Base-by-base conservation (phyloP, 2,888 invertebrate genomes). In the Tetragonisca angustula region DNA sequence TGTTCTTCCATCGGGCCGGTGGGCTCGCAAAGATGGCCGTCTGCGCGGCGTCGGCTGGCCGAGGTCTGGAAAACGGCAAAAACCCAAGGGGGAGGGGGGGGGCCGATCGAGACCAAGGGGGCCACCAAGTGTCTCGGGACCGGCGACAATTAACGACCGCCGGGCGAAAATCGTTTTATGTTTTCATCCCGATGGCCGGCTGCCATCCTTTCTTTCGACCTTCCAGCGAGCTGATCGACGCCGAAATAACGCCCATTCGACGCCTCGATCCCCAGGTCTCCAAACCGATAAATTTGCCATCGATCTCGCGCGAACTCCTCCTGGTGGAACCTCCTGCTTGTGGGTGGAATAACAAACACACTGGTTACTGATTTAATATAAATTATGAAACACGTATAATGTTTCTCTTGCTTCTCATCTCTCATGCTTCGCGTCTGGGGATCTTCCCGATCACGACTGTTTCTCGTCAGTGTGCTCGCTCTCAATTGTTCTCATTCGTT, bases 11-110 rank as follows among this genome's bases (percentile, higher is more conserved):
- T 83, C 54, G 74, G 76, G 75, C 68, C 87, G 87, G 83, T 73
- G 85, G 91, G 90, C 90, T 91, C 91, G 87, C 89, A 92, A 93
- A 93, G 92, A 93, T 93, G 93, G 93, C 93, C 90, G 92, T 82
- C 85, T 24, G 21, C 79, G 65, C 11, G 67, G 56, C 83, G 71
- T n/a, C 76, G 83, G 50, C 74, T 54, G 72, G 70, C 82, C 83
- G 77, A 80, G 72, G 9, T 69, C 68, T 80, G 83, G 82, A 88
- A 87, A 88, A 87, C 81, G 83, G 70, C 86, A 87, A 88, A 88
- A 89, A 88, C 78, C 72, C 67, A n/a, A n/a, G n/a, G n/a, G n/a
- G n/a, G n/a, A n/a, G n/a, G n/a, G n/a, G 32, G 32, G 32, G 70
- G 32, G 17, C 43, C 69, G 67, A 50, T 56, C 64, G 27, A 70